Conservation (phyloP, 2,797 vertebrate genomes). For the Cyprinodon diabolis region DNA sequence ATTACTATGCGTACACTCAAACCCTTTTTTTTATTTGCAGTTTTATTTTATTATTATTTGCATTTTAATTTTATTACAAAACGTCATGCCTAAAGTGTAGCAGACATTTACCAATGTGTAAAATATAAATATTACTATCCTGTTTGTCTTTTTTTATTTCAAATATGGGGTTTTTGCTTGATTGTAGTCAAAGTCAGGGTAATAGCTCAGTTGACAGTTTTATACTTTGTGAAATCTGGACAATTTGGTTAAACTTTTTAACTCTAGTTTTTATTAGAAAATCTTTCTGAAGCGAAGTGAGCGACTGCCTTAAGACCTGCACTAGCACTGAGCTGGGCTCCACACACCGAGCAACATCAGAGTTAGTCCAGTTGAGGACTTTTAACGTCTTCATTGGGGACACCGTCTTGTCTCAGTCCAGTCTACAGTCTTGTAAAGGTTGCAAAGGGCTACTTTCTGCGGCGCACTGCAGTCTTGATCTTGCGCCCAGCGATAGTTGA, state of each 20-base stretch:
- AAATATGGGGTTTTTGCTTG: slow-evolving; percentile 69
- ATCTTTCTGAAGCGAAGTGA: slow-evolving; percentile 37
- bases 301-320: slow-evolving; percentile 50
- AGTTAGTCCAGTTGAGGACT: slow-evolving; percentile 56
- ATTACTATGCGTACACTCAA: slow-evolving; percentile 65
- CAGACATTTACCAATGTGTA: slow-evolving; percentile 85
- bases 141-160: slow-evolving; percentile 40
- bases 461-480: slow-evolving; percentile 96
- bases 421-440: slow-evolving; percentile 45
- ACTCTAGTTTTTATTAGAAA: slow-evolving; percentile 46
- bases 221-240: slow-evolving; percentile 67
- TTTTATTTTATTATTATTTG: too few species aligned
- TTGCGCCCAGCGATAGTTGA: slow-evolving; percentile 87
- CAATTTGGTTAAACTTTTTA: slow-evolving; percentile 47
- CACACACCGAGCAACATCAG: slow-evolving; percentile 65
- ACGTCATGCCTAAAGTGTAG: slow-evolving; percentile 88
- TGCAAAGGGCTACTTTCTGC: slow-evolving; percentile 86
- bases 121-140: slow-evolving; percentile 80
- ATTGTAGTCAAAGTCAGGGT: slow-evolving; percentile 66
- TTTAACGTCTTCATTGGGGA: slow-evolving; percentile 36
- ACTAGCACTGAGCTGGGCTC: slow-evolving; percentile 53
- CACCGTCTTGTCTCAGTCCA: slow-evolving; percentile 55
- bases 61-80: slow-evolving; percentile 78
- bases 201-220: slow-evolving; percentile 58
- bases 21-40: slow-evolving; percentile 58